Conservation (phyloP, 2,888 invertebrate species). For the Polyommatus icarus region DNA sequence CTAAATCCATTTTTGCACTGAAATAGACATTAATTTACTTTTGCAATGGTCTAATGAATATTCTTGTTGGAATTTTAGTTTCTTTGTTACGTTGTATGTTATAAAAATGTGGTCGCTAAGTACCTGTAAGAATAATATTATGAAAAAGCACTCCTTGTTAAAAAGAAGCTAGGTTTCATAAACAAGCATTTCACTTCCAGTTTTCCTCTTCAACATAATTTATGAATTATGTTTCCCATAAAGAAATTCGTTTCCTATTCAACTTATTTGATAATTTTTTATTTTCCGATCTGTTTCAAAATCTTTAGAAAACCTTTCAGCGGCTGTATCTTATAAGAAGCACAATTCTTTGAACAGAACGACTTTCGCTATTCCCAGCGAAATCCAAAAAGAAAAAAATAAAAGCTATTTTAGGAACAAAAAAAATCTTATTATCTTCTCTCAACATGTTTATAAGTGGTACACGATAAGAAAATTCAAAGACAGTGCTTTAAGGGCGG, state of each 20-base stretch:
- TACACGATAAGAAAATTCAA: conserved; percentile 25
- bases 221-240: too few relatives aligned
- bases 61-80: neutral
- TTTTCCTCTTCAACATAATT: neutral
- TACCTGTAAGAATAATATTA: neutral
- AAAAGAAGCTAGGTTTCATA: neutral
- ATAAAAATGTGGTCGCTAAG: neutral
- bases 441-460: conserved; percentile 26
- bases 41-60: neutral
- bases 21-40: neutral
- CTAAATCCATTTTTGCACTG: neutral
- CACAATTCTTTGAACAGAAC: neutral
- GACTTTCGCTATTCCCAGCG: neutral
- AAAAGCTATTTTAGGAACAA: conserved; percentile 3
- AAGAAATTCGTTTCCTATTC: neutral
- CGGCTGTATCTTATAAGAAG: neutral
- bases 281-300: neutral
- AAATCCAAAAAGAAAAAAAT: conserved; percentile 18
- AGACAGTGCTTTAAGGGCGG: conserved; percentile 13
- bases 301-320: neutral
- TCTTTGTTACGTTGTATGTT: neutral
- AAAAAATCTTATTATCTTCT: conserved; percentile 15
- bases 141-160: neutral
- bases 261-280: neutral
- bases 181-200: neutral